Base-by-base conservation (phyloP, 53 echinoderm and acorn worm species). In the Mesocentrotus franciscanus region DNA sequence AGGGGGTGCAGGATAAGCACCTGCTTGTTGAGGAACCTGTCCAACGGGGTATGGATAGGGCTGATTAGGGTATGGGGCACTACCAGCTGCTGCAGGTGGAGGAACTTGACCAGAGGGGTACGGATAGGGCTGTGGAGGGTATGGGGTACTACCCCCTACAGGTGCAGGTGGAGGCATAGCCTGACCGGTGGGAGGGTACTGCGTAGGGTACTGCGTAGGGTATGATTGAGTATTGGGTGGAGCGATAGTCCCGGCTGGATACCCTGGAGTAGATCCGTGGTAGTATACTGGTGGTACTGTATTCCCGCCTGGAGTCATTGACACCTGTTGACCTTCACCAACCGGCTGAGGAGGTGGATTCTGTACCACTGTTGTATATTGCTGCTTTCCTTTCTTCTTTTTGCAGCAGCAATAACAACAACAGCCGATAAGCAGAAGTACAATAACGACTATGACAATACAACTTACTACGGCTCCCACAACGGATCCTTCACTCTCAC, bases 361-460 rank as follows among this genome's bases (percentile, higher is more conserved):
- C 17, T 59, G 59, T 58, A 60, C 60, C 29, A 90, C 90, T 58
- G 90, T n/a, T 12, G 59, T 90, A 33, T 90, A 90, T 36, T 90
- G 90, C n/a, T 90, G 60, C 14, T 90, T 60, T 14, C 27, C 29
- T 18, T 60, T 90, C 59, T 58, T 58, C 60, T 90, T 90, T 60
- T 60, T 90, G 29, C 15, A 60, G 29, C 59, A 60, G 27, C 90
- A 60, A 60, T 58, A 87, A 33, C 90, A 90, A 59, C 90, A 90
- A 60, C 60, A 90, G 90, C 90, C 20, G 49, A 81, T 81, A 8
- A 81, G 36, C 6, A 42, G 8, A 81, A 81, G 39, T 20, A 81
- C 18, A 81, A 81, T 42, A 8, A 4, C 42, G 22, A 42, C 81
- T 20, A 81, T 22, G 17, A 81, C 17, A 39, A 81, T 39, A 27